Percentiles rank a stretch among this genome's conserved stretches.
phyloP scores from a whole-genome alignment of 1,140 invertebrate species.

The Drosophila bifasciata region DNA sequence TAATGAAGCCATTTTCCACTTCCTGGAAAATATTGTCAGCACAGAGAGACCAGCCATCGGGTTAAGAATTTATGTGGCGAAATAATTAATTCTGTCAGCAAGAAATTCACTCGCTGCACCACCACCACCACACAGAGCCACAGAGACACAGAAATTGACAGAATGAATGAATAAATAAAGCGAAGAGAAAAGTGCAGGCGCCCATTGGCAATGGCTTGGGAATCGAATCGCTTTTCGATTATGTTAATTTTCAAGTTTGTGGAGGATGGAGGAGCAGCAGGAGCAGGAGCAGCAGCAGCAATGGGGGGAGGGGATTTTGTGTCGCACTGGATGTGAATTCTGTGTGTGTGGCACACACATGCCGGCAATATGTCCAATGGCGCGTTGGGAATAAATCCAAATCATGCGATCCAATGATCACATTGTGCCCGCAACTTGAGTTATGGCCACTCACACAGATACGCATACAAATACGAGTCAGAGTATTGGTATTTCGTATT shows the following conservation, averaged over 20 bases:
- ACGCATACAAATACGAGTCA: not conserved
- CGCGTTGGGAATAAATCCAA: conserved; percentile 79
- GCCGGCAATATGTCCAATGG: conserved; percentile 80
- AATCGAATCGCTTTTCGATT: conserved; percentile 74
- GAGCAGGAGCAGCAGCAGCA: not conserved
- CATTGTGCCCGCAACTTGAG: conserved; percentile 76
- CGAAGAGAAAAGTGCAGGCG: conserved; percentile 41
- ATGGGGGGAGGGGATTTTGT: conserved; percentile 33
- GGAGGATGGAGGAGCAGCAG: conserved; percentile 18
- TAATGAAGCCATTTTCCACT: conserved; percentile 44
- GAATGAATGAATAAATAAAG: conserved; percentile 59
- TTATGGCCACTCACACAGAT: conserved; percentile 62
- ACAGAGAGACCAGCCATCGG: conserved; percentile 2
- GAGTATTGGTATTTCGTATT: too few relatives aligned
- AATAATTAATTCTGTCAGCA: conserved; percentile 80
- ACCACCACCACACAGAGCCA: conserved; percentile 17
- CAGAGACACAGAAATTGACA: conserved; percentile 58
- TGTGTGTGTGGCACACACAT: conserved; percentile 77
- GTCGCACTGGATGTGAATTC: conserved; percentile 34
- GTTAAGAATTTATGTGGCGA: conserved; percentile 74
- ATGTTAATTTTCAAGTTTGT: conserved; percentile 73
- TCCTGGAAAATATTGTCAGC: conserved; percentile 27
- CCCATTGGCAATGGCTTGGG: too few relatives aligned
- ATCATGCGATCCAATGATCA: conserved; percentile 82
- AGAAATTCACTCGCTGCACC: conserved; percentile 46